Base-by-base conservation (phyloP, 2,797 vertebrate species). In the Phaenicophaeus curvirostris region DNA sequence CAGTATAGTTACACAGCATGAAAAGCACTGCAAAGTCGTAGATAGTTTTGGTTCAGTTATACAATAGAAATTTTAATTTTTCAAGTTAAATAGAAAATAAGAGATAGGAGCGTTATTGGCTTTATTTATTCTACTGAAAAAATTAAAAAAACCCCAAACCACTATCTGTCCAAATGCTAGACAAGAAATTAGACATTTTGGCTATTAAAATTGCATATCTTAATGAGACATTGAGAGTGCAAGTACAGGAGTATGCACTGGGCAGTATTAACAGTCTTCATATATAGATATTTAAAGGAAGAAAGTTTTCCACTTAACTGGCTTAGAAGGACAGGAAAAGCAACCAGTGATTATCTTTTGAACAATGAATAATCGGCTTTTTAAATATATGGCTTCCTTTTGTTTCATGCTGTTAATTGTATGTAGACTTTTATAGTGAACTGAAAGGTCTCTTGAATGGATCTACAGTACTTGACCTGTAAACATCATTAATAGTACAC, bases 81-180 rank as follows among this genome's bases (percentile, higher is more conserved):
- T 77, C 15, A 88, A 84, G 37, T 51, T 95, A 95, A 96, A 96
- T 94, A 95, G 76, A 95, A 96, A 94, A 90, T 71, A 82, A 66
- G 88, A 94, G 74, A 95, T 84, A 94, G 95, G 61, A 71, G 16
- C 71, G 82, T 44, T 69, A 14, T 73, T 90, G 8, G 23, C 14
- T 96, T 90, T 89, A 94, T 85, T 95, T 93, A 48, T 55, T 79
- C 35, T 54, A 24, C 62, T 89, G 17, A 75, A 93, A 82, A 83
- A 31, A 14, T 68, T 9, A 11, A 2, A 1, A n/a, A n/a, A n/a
- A n/a, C n/a, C 16, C 44, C 42, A 44, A 44, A 44, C 18, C 44
- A 18, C 18, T 11, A 44, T 90, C 54, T 75, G 3, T 90, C 73
- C 91, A 78, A 90, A 84, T 75, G 33, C 9, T 87, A 67, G 44